These are phyloP conservation scores for Scomber scombrus DNA, from an alignment of 2,113 vertebrate species.

Conservation along the genomic window DNA sequence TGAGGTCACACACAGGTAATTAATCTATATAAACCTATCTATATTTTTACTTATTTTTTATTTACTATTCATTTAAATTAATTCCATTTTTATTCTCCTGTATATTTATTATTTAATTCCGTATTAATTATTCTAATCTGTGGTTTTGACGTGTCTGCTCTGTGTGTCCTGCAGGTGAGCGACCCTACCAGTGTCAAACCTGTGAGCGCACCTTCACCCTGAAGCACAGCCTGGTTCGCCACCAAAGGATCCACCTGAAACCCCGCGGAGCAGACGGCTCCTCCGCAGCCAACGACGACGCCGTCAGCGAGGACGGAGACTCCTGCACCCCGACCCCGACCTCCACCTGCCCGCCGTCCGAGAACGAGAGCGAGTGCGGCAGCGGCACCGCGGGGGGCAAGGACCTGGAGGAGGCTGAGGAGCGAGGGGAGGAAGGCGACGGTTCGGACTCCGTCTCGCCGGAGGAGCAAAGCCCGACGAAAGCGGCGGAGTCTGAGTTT, in stretches of 20 bases:
- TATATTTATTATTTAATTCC: too few relatives aligned
- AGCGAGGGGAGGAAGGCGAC: slow-evolving; percentile 35
- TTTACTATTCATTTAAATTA: too few relatives aligned
- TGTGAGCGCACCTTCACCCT: slow-evolving; percentile 97
- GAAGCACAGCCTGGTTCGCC: slow-evolving; percentile 98
- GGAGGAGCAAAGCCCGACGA: background rate
- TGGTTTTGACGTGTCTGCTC: too few relatives aligned
- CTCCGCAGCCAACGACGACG: slow-evolving; percentile 55
- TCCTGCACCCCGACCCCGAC: slow-evolving; percentile 89
- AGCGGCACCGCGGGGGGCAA: slow-evolving; percentile 17
- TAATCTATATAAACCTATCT: too few relatives aligned
- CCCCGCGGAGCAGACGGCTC: slow-evolving; percentile 75
- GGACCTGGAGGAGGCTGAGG: slow-evolving; percentile 63
- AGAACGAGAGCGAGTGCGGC: slow-evolving; percentile 86
- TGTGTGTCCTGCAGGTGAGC: slow-evolving; percentile 86
- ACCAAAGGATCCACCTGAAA: slow-evolving; percentile 97
- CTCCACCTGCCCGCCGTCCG: slow-evolving; percentile 87
- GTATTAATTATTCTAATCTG: too few relatives aligned
- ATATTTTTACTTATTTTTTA: too few relatives aligned
- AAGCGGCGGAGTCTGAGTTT: fast-evolving
- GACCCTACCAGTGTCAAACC: slow-evolving; percentile 95
- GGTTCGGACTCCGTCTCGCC: background rate
- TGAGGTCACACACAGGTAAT: slow-evolving; percentile 97
- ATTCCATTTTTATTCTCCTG: too few relatives aligned
- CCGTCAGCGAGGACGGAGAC: slow-evolving; percentile 88